phyloP scores from a whole-genome alignment of 2,797 vertebrate species.

The Phalloptychus januarius region DNA sequence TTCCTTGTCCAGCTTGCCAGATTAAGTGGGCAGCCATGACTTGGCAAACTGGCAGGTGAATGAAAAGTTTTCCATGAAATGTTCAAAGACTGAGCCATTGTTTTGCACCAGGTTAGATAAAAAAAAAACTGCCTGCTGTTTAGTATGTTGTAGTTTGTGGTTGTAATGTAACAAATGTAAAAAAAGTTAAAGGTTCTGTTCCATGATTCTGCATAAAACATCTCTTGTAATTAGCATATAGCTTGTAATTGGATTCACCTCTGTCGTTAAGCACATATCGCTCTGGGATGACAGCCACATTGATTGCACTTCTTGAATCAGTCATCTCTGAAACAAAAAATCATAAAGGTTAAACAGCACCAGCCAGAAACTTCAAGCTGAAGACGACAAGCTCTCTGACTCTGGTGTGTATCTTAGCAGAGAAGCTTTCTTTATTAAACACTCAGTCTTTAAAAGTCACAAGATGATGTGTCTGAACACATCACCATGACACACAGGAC shows the following conservation, averaged over 20 bases:
- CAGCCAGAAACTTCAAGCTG: background rate
- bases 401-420: background rate
- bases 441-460: background rate
- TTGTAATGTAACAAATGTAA: background rate
- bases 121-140: no score
- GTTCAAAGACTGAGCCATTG: background rate
- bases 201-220: background rate
- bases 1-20: background rate
- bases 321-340: conserved; percentile 60
- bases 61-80: background rate
- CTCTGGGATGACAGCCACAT: conserved; percentile 31
- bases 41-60: background rate
- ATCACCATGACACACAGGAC: background rate
- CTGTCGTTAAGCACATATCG: conserved; percentile 53
- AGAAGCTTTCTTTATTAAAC: background rate
- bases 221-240: background rate
- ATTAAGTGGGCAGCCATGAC: background rate
- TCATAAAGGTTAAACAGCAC: conserved; percentile 26
- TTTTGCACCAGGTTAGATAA: background rate
- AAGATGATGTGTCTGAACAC: background rate
- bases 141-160: background rate
- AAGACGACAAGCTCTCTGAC: background rate
- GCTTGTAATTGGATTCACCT: conserved; percentile 53
- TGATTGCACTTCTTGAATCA: conserved; percentile 49
- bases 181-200: background rate